These are phyloP conservation scores for Cryptus viduatorius DNA, from an alignment of 2,888 invertebrate species.

Conservation along the genomic window DNA sequence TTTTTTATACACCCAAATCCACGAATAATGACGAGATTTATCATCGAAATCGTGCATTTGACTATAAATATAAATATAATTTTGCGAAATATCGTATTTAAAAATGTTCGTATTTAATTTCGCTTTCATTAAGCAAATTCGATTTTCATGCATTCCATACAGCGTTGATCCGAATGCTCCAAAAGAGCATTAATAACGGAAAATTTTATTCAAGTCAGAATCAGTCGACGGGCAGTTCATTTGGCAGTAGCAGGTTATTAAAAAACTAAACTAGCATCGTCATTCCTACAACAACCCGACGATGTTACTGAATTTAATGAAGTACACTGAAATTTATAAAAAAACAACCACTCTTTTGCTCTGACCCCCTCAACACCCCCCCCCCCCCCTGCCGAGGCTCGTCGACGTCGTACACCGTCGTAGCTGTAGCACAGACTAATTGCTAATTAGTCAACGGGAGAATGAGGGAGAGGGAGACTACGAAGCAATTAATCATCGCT, in stretches of 20 bases:
- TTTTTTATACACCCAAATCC: too few species aligned
- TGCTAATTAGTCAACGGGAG: slow-evolving; percentile 77
- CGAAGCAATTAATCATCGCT: slow-evolving; percentile 80
- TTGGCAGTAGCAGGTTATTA: slow-evolving; percentile 3
- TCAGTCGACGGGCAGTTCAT: neutral
- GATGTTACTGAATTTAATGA: slow-evolving; percentile 8
- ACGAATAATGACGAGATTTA: too few species aligned
- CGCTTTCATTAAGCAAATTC: too few species aligned
- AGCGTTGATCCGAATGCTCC: neutral
- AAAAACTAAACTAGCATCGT: slow-evolving; percentile 26
- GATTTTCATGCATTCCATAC: too few species aligned
- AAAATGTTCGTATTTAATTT: too few species aligned
- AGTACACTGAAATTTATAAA: slow-evolving; percentile 54
- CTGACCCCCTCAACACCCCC: slow-evolving; percentile 18
- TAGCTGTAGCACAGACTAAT: slow-evolving; percentile 72
- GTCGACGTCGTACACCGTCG: slow-evolving; percentile 45
- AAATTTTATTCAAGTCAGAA: neutral
- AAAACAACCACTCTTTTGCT: slow-evolving; percentile 43
- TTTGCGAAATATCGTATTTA: too few species aligned
- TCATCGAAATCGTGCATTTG: too few species aligned
- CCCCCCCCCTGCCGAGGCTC: slow-evolving; percentile 10
- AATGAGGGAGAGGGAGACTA: slow-evolving; percentile 45
- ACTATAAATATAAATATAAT: too few species aligned
- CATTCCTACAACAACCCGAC: neutral
- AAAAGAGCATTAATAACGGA: neutral